Base-by-base conservation (phyloP, 2,797 vertebrate species). In the Takifugu rubripes region DNA sequence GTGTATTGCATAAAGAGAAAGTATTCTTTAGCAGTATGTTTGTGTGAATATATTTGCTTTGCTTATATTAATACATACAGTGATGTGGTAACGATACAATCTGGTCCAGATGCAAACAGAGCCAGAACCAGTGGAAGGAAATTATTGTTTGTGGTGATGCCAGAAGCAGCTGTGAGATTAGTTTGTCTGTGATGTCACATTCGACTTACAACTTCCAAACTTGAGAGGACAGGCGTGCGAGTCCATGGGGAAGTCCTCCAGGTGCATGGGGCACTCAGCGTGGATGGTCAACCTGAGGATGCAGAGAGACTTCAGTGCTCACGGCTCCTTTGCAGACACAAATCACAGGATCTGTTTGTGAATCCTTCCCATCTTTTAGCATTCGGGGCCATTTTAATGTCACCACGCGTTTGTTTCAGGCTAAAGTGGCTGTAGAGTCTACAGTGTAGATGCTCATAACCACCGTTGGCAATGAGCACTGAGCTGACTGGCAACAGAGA, bases 171-270 rank as follows among this genome's bases (percentile, higher is more conserved):
- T 43, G 44, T n/a, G n/a, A n/a, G n/a, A 46, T 54, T 33, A 14
- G 36, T 14, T 14, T 9, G 14, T 14, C 36, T 40, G 36, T 36
- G 10, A 40, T 40, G 46, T 48, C 10, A 48, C n/a, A 48, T 48
- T 21, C 25, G 61, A 98, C 96, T 90, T 89, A 98, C 96, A 98
- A 85, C 96, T 98, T 88, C 96, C 96, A 74, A 98, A 98, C 87
- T 98, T 98, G 72, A 98, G 89, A 2, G 96, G 96, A 80, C 96
- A 98, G 54, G 95, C 96, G 2, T 98, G 96, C 15, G 96, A 93
- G 33, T 99, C 97, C 97, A 99, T 99, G 0, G 97, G 97, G 86
- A 98, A 99, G 74, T 99, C 96, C 84, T 99, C 97, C 86, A 99
- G 91, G 82, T 98, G 96, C 97, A 99, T 99, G 54, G 97, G 96